Base-by-base conservation (phyloP, 64 coral and sea anemone genomes). In the Pocillopora damicornis region DNA sequence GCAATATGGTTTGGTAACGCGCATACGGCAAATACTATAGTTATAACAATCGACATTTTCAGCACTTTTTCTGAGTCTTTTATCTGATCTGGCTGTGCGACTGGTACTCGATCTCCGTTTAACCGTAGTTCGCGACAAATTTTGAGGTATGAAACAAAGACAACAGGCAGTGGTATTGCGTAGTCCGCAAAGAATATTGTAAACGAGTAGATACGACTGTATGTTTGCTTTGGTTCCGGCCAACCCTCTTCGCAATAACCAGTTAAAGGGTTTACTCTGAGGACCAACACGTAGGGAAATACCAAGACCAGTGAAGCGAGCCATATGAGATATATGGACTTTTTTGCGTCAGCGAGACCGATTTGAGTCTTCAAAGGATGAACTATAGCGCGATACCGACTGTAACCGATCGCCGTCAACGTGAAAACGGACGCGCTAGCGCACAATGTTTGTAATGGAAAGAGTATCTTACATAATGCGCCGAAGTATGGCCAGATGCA, bases 391-490 rank as follows among this genome's bases (percentile, higher is more conserved):
- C 91, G 76, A 59, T 93, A 87, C 37, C 94, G 88, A 15, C 94
- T 93, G 42, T 93, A 90, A 38, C 91, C 92, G 60, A 96, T 96
- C 5, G 91, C 91, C 20, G 83, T 82, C 38, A 96, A 20, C 9
- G 94, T 96, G 20, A 96, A 84, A 2, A 93, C 88, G 4, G 94
- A 96, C 26, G 88, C 91, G 42, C 77, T 88, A 30, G 86, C 71
- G 51, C 91, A 93, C 88, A 96, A 88, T 13, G 94, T 96, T 59
- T 96, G 94, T n/a, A 96, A 73, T 45, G 94, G 94, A 36, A 90
- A 96, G 5, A 96, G 72, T 2, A 87, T 63, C 67, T 83, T 96
- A 60, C 94, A 96, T 37, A 96, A 77, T 2, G 60, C 88, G 5
- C n/a, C 45, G 61, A 89, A 84, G 75, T 90, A 96, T 5, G 94